Evolutionary conservation across 2,888 invertebrate species (phyloP), one percentile per base, ranked within the genome.

Genomic region (Macrophya alboannulata): DNA sequence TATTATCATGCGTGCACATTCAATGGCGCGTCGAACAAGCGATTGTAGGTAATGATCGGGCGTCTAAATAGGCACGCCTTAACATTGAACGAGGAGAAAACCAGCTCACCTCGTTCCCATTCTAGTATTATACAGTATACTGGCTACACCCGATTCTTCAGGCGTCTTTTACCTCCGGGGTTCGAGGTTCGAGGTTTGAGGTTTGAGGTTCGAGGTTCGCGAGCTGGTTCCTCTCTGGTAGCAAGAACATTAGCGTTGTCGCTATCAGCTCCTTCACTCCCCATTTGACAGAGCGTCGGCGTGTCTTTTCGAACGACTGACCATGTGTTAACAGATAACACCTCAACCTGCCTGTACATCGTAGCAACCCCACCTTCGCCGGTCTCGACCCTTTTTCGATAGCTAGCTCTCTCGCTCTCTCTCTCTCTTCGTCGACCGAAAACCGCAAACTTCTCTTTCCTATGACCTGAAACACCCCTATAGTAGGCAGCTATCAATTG

Each of bases 271-370:
- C 55, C 65, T 86, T 86, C 76, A 86, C 86, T 74, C 74, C 37
- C 84, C 84, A 86, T 86, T 86, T 86, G 84, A 81, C 85, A 65
- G 55, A 68, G 59, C 85, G 77, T 43, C 71, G 59, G 43, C 21
- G 76, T 51, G 79, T 86, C 85, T 86, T 87, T 87, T 88, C 87
- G 74, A 83, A 88, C 87, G 88, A 86, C 88, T 89, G 90, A 89
- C 89, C 91, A 90, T 89, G 90, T 90, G 91, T 91, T 90, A 91
- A 90, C 90, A 90, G 91, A 91, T 91, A 91, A 90, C 88, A 86
- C 84, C 85, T 81, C 62, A 59, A 62, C 81, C 81, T 62, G 17
- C 51, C 51, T 45, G 40, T 21, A 72, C 72, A 12, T 72, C 40
- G 43, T 40, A 72, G 25, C 62, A 40, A 59, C 79, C 59, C 77